phyloP scores from a whole-genome alignment of 2,888 invertebrate genomes.

The Eupsilia transversa region DNA sequence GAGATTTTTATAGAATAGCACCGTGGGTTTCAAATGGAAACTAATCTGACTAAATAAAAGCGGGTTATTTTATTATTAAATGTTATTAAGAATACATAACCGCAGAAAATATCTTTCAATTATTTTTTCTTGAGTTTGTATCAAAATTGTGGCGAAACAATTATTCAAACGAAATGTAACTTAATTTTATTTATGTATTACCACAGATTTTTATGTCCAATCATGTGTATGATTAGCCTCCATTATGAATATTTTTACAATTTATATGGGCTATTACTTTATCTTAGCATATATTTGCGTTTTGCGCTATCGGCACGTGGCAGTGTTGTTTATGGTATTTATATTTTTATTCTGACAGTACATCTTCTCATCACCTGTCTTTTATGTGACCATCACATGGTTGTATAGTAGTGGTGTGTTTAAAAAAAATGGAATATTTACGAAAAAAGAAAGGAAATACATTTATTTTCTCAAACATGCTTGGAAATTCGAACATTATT shows the following conservation, averaged over 20 bases:
- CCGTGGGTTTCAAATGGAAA: too few relatives aligned
- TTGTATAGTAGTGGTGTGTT: not conserved
- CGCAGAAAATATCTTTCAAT: not conserved
- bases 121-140: not conserved
- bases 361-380: constrained; percentile 26
- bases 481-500: too few relatives aligned
- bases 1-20: too few relatives aligned
- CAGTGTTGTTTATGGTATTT: constrained; percentile 34
- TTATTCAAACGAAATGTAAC: constrained; percentile 17
- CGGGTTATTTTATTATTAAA: too few relatives aligned
- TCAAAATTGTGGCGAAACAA: constrained; percentile 4
- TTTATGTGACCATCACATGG: not conserved
- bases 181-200: constrained; percentile 55
- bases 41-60: not conserved
- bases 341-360: constrained; percentile 17
- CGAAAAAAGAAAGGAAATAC: too few relatives aligned
- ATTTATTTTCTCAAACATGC: too few relatives aligned
- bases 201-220: constrained; percentile 50
- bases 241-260: constrained; percentile 58
- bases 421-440: too few relatives aligned
- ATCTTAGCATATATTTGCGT: constrained; percentile 52
- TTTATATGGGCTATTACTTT: constrained; percentile 48
- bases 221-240: constrained; percentile 55
- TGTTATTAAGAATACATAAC: too few relatives aligned
- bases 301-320: constrained; percentile 26